Conservation (phyloP, 2,888 invertebrate species). For the Punctoribates punctum region DNA sequence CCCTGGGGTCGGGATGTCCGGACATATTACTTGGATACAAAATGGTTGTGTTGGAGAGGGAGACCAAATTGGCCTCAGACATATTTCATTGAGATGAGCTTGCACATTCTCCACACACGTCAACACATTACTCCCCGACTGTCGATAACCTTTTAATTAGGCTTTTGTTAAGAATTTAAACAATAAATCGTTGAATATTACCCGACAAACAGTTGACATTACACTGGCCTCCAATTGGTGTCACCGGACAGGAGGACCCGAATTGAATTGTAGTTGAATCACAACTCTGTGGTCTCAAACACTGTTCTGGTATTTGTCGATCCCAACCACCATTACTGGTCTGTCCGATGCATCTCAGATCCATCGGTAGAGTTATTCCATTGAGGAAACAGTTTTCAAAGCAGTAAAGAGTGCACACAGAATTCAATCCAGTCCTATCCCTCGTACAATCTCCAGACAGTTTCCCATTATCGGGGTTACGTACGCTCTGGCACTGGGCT, state of each 20-base stretch:
- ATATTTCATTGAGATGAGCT: background rate
- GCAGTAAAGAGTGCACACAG: background rate
- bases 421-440: background rate
- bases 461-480: background rate
- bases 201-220: background rate
- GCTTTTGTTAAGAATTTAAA: background rate
- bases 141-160: background rate
- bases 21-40: too few relatives aligned
- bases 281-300: background rate
- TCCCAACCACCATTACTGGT: background rate
- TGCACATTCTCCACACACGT: background rate
- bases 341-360: background rate
- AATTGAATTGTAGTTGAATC: background rate
- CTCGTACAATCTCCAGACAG: background rate
- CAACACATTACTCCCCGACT: background rate
- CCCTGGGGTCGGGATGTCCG: too few relatives aligned
- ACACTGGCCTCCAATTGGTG: background rate
- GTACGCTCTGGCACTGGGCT: background rate
- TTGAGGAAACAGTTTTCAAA: background rate
- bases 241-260: background rate
- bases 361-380: background rate
- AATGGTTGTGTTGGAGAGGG: background rate
- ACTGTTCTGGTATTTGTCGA: background rate
- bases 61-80: background rate
- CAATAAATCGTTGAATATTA: background rate